Evolutionary conservation across 2,888 invertebrate genomes (phyloP), one percentile per base, ranked within the genome.

Genomic region (Tipula confusa): DNA sequence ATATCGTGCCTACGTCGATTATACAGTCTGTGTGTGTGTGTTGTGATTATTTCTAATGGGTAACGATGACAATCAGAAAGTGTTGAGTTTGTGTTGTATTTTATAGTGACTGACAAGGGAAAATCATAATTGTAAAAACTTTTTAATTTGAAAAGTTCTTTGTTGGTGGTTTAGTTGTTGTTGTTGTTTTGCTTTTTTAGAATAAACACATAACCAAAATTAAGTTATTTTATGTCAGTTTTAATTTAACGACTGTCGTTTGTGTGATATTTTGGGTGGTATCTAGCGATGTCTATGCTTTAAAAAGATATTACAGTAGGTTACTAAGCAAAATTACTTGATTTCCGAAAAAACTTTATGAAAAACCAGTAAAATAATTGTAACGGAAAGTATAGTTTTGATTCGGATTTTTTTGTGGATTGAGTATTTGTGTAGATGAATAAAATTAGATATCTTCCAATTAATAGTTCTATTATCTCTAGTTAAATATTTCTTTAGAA

Each of bases 1-100:
- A 64, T 64, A 24, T 64, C 64, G 64, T 64, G 64, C 64, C 64
- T 7, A 64, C 24, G 24, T 24, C 64, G 24, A 64, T 24, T 64
- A 7, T 64, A 43, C 43, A 38, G 7, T 31, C 3, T 13, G 64
- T 64, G 24, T 64, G 64, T 64, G 64, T 18, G 11, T 64, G 64
- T 64, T 64, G 64, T 64, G 64, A 64, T 64, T 64, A 64, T 24
- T 64, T 64, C 64, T 64, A 64, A 64, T 64, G 64, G 64, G 64
- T 64, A 24, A 64, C 64, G 64, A 64, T 64, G 64, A 64, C 64
- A 64, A 24, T 64, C n/a, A 64, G 24, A 64, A 43, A 64, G 18
- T 18, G 7, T 64, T 64, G 18, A 9, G 9, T 64, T 64, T 24
- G n/a, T 64, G 1, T 38, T 38, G 13, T 38, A 13, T 64, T 64